A percentile compares a stretch with the other conserved stretches of the same genome.
Conservation (phyloP, 2,797 vertebrate genomes). For the Chelmon rostratus region DNA sequence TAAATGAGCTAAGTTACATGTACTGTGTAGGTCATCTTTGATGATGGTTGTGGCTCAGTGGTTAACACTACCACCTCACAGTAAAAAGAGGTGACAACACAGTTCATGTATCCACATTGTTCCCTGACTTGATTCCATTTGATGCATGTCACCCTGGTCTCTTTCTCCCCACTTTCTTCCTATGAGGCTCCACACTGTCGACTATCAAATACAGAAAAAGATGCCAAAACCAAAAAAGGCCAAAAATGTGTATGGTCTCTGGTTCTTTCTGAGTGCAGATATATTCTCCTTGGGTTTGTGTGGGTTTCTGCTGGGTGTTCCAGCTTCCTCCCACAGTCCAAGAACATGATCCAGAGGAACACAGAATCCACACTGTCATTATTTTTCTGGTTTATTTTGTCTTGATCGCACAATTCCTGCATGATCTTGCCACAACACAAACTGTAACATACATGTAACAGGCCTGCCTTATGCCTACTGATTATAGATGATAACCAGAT, state of each 20-base stretch:
- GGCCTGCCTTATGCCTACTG: neutral
- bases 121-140: neutral
- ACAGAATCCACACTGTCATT: neutral
- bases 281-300: conserved; percentile 15
- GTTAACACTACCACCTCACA: neutral
- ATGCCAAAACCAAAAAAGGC: neutral
- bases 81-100: neutral
- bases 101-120: neutral
- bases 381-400: neutral
- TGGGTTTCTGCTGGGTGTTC: conserved; percentile 20
- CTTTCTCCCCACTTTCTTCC: neutral
- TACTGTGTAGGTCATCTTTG: neutral
- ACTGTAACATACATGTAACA: neutral
- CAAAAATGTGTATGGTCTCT: conserved; percentile 1
- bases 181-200: neutral
- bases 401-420: neutral
- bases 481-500: neutral
- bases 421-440: conserved; percentile 9
- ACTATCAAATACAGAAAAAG: neutral
- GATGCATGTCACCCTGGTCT: neutral
- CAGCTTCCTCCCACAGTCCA: conserved; percentile 35
- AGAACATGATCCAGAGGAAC: conserved; percentile 16
- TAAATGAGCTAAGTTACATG: conserved; percentile 3
- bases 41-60: too few species aligned
- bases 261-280: neutral